Evolutionary conservation across 2,888 invertebrate genomes (phyloP).

Genomic region (Caenorhabditis uteleia): DNA sequence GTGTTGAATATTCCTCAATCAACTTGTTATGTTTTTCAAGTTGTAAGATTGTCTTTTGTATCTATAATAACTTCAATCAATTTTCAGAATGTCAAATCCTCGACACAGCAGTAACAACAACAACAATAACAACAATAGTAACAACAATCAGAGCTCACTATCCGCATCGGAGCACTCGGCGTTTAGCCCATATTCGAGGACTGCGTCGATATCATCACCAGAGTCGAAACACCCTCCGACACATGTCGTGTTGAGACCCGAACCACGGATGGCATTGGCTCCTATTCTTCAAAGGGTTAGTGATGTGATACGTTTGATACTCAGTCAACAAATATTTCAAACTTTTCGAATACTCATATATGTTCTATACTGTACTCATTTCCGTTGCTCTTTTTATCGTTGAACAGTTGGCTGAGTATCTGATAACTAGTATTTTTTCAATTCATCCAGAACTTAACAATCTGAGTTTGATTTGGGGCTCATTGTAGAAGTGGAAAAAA

Average conservation of each 20-base stretch:
- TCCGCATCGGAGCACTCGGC: neutral
- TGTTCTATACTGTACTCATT: too few species aligned
- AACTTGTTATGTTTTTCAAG: too few species aligned
- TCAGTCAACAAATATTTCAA: too few species aligned
- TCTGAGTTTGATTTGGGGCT: too few species aligned
- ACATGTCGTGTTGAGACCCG: constrained; percentile 33
- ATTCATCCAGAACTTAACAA: too few species aligned
- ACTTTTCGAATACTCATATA: too few species aligned
- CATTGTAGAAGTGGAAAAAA: too few species aligned
- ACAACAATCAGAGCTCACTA: neutral
- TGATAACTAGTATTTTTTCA: too few species aligned
- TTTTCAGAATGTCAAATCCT: constrained; percentile 1
- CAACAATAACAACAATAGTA: neutral
- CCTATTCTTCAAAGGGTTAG: constrained; percentile 31
- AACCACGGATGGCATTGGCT: constrained; percentile 23
- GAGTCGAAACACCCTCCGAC: constrained; percentile 10
- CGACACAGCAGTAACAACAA: neutral
- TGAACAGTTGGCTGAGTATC: too few species aligned
- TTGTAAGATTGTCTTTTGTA: neutral
- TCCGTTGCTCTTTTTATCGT: too few species aligned
- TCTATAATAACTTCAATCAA: neutral
- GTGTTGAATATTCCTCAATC: too few species aligned
- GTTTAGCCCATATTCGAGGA: neutral
- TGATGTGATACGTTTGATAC: too few species aligned
- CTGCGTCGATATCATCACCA: neutral